phyloP scores from a whole-genome alignment of 1,140 invertebrate genomes.

The Philaenus spumarius region DNA sequence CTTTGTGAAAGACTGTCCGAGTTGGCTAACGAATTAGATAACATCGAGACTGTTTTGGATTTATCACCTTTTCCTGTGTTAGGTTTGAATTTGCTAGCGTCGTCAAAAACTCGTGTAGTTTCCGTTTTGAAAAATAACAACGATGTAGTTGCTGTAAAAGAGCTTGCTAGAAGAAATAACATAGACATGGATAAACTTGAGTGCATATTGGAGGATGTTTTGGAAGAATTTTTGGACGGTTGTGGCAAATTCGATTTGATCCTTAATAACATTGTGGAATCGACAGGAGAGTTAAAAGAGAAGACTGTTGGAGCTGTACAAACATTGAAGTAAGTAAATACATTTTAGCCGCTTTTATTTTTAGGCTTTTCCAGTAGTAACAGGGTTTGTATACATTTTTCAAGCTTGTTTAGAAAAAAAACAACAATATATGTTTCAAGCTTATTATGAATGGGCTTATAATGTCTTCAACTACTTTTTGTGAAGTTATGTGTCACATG shows the following conservation, averaged over 20 bases:
- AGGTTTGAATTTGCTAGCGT: slow-evolving; percentile 34
- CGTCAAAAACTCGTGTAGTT: slow-evolving; percentile 27
- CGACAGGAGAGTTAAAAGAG: slow-evolving; percentile 36
- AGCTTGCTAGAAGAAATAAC: slow-evolving; percentile 31
- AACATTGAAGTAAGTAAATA: slow-evolving; percentile 8
- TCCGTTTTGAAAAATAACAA: slow-evolving; percentile 34
- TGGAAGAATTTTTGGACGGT: slow-evolving; percentile 7
- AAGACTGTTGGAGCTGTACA: background rate
- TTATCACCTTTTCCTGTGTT: slow-evolving; percentile 39
- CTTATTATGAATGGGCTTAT: background rate
- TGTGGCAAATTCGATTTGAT: background rate
- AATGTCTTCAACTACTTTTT: background rate
- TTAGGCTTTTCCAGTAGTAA: background rate
- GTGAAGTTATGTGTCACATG: too few species aligned
- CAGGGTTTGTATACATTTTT: background rate
- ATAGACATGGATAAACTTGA: slow-evolving; percentile 32
- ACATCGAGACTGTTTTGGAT: slow-evolving; percentile 32
- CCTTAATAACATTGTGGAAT: slow-evolving; percentile 27
- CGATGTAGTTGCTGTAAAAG: slow-evolving; percentile 18
- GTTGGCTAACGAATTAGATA: slow-evolving; percentile 25
- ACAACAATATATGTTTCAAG: background rate
- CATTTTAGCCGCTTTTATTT: background rate
- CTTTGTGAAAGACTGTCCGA: slow-evolving; percentile 36
- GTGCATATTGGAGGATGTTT: slow-evolving; percentile 24
- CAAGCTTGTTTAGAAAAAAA: background rate